A percentile compares a stretch with the other conserved stretches of the same genome.
These are phyloP conservation scores for Delia radicum DNA, from an alignment of 1,140 invertebrate genomes.

Conservation along the genomic window DNA sequence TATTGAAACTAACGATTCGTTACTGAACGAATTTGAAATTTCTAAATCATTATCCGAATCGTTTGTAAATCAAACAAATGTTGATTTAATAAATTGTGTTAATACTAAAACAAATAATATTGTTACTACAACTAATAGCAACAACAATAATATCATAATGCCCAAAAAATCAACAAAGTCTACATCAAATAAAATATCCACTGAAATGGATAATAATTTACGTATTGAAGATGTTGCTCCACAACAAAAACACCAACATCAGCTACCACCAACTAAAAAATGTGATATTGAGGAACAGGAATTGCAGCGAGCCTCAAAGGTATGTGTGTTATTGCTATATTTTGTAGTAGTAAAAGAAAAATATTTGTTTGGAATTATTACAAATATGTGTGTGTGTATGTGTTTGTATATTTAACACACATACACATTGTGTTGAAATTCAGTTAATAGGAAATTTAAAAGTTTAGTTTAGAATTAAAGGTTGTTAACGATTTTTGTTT, in stretches of 20 bases:
- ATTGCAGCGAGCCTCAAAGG: constrained; percentile 60
- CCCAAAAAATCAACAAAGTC: constrained; percentile 11
- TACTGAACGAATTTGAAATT: constrained; percentile 1
- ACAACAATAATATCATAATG: constrained; percentile 22
- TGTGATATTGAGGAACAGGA: constrained; percentile 62
- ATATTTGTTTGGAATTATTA: too few species aligned
- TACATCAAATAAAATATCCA: constrained; percentile 12
- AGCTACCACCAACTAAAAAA: constrained; percentile 55
- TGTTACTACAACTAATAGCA: background rate
- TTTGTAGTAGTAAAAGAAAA: too few species aligned
- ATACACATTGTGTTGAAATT: too few species aligned
- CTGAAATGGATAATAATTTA: constrained; percentile 6
- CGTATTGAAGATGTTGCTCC: constrained; percentile 45
- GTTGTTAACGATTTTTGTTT: too few species aligned
- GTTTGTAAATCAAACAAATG: background rate
- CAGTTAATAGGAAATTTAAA: too few species aligned
- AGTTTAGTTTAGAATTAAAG: too few species aligned
- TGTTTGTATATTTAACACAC: too few species aligned
- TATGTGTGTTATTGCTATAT: too few species aligned
- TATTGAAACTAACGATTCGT: background rate
- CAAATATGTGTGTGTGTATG: too few species aligned
- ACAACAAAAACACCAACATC: too few species aligned
- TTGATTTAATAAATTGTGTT: background rate
- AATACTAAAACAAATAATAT: background rate
- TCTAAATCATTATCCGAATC: background rate